Base-by-base conservation (phyloP, 2,113 vertebrate genomes). In the Cyprinodon brontotheroides region DNA sequence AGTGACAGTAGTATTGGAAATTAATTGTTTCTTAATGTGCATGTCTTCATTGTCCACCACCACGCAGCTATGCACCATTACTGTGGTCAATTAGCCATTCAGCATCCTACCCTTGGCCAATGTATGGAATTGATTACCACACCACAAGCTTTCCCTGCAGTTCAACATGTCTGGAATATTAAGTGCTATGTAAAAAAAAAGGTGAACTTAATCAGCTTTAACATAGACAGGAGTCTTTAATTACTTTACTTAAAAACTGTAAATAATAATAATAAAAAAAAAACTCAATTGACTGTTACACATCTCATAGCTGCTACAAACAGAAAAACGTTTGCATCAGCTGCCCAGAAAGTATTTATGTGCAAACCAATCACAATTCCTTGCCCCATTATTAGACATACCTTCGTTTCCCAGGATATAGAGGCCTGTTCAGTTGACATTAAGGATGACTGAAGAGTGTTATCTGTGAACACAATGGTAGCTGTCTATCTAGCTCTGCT, bases 21-120 rank as follows among this genome's bases (percentile, higher is more conserved):
- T 93, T 93, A 93, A 94, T 94, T 90, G 92, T 90, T 93, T 93
- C 91, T 91, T 94, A 94, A 94, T 94, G 91, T 84, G 88, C 86
- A 88, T 53, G 75, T 93, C 91, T 88, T 83, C 84, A 81, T 82
- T 66, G 85, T 90, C 85, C 89, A 89, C 77, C 80, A 81, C 67
- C 82, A 75, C 90, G 82, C 76, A 90, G 86, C 83, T 79, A 93
- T 89, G 92, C 89, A 85, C 88, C 89, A 92, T 93, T 93, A 94
- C 89, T 92, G 90, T 86, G 92, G 85, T 90, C 89, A 94, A 93
- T 94, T 94, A 94, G 88, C 89, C 89, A 87, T 92, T 89, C 86
- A 85, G 74, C 86, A 87, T 89, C 72, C 89, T 80, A 90, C 86
- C 72, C 43, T 76, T 71, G 81, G 86, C 87, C 86, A 88, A 86